phyloP scores from a whole-genome alignment of 1,140 invertebrate genomes.

The Zaprionus inermis region DNA sequence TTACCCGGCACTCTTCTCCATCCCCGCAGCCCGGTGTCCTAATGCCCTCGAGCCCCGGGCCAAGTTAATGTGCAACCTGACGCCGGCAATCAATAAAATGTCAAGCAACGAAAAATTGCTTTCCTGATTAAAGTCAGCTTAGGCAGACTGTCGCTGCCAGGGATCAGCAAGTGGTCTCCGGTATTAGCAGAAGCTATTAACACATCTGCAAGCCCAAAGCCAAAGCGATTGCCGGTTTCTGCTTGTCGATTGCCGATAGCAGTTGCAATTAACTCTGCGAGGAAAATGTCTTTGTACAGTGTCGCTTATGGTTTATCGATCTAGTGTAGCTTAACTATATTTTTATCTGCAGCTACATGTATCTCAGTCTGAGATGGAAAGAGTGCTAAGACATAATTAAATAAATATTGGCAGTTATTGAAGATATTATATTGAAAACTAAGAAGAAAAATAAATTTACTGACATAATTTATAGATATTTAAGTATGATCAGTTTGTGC shows the following conservation, averaged over 20 bases:
- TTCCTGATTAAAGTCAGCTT: conserved; percentile 60
- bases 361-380: too few species aligned
- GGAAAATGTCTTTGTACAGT: too few species aligned
- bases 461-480: too few species aligned
- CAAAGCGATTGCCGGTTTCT: background rate
- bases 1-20: background rate
- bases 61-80: conserved; percentile 62
- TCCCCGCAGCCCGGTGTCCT: background rate
- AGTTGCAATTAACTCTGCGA: background rate
- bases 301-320: too few species aligned
- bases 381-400: too few species aligned
- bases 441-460: too few species aligned
- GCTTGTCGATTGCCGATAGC: background rate
- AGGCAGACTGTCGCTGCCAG: background rate
- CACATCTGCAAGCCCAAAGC: background rate
- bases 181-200: background rate
- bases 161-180: background rate
- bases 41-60: conserved; percentile 6
- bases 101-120: conserved; percentile 54
- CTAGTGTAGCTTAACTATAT: too few species aligned
- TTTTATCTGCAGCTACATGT: too few species aligned
- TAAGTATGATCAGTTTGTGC: too few species aligned
- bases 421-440: too few species aligned
- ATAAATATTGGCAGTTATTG: too few species aligned
- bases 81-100: conserved; percentile 67